Evolutionary conservation across 2,113 vertebrate genomes (phyloP).

Genomic region (Psephotus haematonotus): DNA sequence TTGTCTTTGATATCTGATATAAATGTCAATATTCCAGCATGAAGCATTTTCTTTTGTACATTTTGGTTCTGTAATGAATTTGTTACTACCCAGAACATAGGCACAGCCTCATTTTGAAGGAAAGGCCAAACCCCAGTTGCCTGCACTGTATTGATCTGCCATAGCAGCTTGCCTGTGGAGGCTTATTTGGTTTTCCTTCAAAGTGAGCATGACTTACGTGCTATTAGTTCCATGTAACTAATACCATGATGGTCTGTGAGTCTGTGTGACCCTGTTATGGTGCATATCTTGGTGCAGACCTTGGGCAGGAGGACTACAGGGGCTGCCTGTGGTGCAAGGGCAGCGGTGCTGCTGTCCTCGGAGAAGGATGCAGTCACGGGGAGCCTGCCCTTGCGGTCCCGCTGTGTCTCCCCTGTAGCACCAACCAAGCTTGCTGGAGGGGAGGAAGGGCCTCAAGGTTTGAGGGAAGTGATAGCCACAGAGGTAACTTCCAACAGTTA

Average conservation of each 20-base stretch:
- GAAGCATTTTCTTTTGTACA: neutral
- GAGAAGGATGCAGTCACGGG: rapidly evolving
- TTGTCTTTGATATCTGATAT: neutral
- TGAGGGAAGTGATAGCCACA: neutral
- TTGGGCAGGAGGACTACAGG: rapidly evolving
- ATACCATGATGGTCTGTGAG: rapidly evolving
- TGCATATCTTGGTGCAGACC: rapidly evolving
- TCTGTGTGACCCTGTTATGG: neutral
- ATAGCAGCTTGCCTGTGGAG: neutral
- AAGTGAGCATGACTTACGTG: neutral
- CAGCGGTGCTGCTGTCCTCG: rapidly evolving
- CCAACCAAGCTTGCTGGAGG: rapidly evolving
- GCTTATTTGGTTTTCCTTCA: neutral
- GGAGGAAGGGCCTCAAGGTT: neutral
- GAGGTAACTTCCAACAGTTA: neutral
- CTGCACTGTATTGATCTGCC: rapidly evolving
- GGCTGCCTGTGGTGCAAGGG: rapidly evolving
- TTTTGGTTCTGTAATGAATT: neutral
- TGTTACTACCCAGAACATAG: rapidly evolving
- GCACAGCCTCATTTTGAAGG: neutral
- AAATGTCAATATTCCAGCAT: neutral
- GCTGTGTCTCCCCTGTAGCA: no score
- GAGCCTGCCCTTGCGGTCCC: rapidly evolving
- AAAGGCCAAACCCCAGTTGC: neutral
- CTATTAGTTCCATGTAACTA: neutral